These are phyloP conservation scores for Somateria mollissima DNA, from an alignment of 2,797 vertebrate species.

Conservation along the genomic window DNA sequence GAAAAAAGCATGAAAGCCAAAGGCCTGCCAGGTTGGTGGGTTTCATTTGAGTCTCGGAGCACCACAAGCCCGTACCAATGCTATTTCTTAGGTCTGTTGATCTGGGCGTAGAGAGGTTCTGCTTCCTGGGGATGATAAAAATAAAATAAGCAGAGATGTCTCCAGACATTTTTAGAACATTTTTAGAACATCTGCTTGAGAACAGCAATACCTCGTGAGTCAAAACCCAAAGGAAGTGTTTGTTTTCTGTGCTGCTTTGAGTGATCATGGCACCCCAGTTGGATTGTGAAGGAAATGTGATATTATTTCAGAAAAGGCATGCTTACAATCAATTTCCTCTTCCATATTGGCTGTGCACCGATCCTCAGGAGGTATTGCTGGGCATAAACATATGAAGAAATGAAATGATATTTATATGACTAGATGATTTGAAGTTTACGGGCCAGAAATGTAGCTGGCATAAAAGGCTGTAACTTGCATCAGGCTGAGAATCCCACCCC, in stretches of 20 bases:
- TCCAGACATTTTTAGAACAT: constrained; percentile 13
- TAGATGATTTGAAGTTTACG: background rate
- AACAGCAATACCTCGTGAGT: constrained; percentile 18
- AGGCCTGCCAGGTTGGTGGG: constrained; percentile 70
- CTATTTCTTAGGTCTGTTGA: constrained; percentile 97
- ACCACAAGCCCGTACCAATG: constrained; percentile 69
- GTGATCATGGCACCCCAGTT: accelerated
- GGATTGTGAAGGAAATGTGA: background rate
- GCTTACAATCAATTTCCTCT: background rate
- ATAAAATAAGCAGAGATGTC: constrained; percentile 49
- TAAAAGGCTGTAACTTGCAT: accelerated
- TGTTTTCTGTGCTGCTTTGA: background rate
- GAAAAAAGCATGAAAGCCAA: constrained; percentile 73
- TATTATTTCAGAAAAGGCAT: background rate
- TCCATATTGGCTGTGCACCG: background rate
- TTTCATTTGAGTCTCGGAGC: constrained; percentile 76
- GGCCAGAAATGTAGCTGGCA: background rate
- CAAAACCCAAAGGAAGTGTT: constrained; percentile 14
- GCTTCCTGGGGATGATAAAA: constrained; percentile 83
- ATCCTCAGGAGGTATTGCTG: constrained; percentile 40
- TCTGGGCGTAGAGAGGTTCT: constrained; percentile 96
- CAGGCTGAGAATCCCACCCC: background rate
- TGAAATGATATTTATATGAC: background rate
- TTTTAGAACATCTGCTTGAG: constrained; percentile 30
- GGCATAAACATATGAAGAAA: background rate